Evolutionary conservation across 2,113 vertebrate genomes (phyloP), one percentile per base, ranked within the genome.

Genomic region (Circaetus gallicus): DNA sequence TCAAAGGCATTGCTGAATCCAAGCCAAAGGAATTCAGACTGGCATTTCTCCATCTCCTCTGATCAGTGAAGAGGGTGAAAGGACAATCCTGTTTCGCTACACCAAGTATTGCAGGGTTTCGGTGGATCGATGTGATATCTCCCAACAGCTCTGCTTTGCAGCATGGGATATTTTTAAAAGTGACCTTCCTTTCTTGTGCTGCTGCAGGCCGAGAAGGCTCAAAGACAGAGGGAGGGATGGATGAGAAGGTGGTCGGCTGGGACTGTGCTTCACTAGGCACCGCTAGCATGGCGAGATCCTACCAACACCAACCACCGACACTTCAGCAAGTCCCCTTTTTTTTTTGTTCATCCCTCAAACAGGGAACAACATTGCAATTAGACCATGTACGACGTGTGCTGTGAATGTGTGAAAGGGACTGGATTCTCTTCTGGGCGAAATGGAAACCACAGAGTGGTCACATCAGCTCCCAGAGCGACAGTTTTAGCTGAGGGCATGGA

Each of bases 11-110:
- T 83, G 76, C 91, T 97, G 91, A 94, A 95, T 59, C 36, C 59
- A 82, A 95, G 90, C 93, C 92, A 95, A 36, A 85, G 88, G 89
- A 95, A 95, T 84, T 86, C 92, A 89, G 49, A 29, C n/a, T 92
- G 91, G 93, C 81, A 53, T 53, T 52, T 38, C 38, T 95, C 74
- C 87, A 80, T 86, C 52, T 95, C 58, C 56, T 91, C 73, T 76
- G 53, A 38, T 40, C 38, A 70, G 49, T 36, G 55, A 89, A 85
- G 9, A 24, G 49, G 56, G 28, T 72, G 67, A 82, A 86, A 87
- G 40, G n/a, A 69, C 65, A 82, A 76, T 20, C 36, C 36, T 67
- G 47, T 59, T 96, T 73, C 69, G 52, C 66, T 43, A 3, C 29
- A 25, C 9, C 43, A 45, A 65, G 45, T 36, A 32, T 16, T 53